Percentiles rank a stretch among this genome's conserved stretches.
phyloP scores from a whole-genome alignment of 23 tunicate genomes.

The Ciona savignyi region DNA sequence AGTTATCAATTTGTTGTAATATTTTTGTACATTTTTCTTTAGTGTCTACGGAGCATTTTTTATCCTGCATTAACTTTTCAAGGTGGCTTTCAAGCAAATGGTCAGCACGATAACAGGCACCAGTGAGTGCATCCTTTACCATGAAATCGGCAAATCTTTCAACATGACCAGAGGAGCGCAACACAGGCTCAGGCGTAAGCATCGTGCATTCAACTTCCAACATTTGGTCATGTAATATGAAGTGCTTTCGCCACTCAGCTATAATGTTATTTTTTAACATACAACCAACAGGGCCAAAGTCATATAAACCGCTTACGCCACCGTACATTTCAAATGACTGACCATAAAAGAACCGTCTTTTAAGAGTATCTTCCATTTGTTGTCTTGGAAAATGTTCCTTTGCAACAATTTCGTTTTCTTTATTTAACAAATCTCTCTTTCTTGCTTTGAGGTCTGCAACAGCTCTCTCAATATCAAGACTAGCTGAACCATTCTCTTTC shows the following conservation, averaged over 20 bases:
- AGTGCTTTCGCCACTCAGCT: slow-evolving; percentile 81
- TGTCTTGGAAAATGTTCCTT: slow-evolving; percentile 90
- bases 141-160: slow-evolving; percentile 95
- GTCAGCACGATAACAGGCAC: slow-evolving; percentile 93
- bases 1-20: slow-evolving; percentile 70
- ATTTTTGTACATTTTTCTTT: slow-evolving; percentile 40
- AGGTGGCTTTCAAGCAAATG: slow-evolving; percentile 68
- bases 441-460: slow-evolving; percentile 81
- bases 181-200: too few relatives aligned
- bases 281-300: slow-evolving; percentile 98
- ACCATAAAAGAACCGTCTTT: too few relatives aligned
- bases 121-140: slow-evolving; percentile 94
- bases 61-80: slow-evolving; percentile 67
- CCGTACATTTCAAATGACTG: slow-evolving; percentile 90
- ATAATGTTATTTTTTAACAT: slow-evolving; percentile 94
- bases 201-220: slow-evolving; percentile 93
- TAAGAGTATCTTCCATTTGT: too few relatives aligned
- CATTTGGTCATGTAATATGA: too few relatives aligned
- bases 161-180: slow-evolving; percentile 99
- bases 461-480: slow-evolving; percentile 66
- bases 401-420: slow-evolving; percentile 85
- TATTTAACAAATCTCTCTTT: slow-evolving; percentile 67
- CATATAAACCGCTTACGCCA: slow-evolving; percentile 95
- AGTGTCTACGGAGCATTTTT: slow-evolving; percentile 57
- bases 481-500: slow-evolving; percentile 34